Percentiles rank a stretch among this genome's conserved stretches.
phyloP scores from a whole-genome alignment of 2,888 invertebrate genomes.

The Gymnosoma rotundatum region DNA sequence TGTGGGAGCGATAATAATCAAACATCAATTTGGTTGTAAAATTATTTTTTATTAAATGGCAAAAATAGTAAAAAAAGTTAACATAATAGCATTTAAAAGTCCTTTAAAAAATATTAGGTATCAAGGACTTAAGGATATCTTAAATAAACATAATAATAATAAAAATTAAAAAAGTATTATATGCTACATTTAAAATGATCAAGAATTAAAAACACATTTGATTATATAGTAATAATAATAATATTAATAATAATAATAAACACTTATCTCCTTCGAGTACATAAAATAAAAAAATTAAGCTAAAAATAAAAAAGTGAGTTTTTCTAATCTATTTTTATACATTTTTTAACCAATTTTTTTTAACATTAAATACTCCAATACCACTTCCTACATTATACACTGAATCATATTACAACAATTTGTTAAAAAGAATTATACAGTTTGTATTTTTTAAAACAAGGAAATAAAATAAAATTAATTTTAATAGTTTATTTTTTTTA shows the following conservation, averaged over 20 bases:
- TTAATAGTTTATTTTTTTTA: conserved; percentile 21
- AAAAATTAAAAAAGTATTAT: background rate
- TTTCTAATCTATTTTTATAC: background rate
- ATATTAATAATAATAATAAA: conserved; percentile 50
- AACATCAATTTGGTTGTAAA: conserved; percentile 38
- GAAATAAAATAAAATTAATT: background rate
- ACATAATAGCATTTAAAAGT: conserved; percentile 61
- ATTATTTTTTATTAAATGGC: conserved; percentile 69
- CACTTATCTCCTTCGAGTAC: conserved; percentile 30
- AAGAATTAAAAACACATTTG: conserved; percentile 44
- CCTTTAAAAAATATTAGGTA: conserved; percentile 51
- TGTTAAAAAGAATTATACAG: background rate
- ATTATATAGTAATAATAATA: conserved; percentile 38
- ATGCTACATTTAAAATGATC: conserved; percentile 23
- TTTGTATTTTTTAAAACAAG: conserved; percentile 4
- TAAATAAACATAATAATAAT: conserved; percentile 30
- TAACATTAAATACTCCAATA: background rate
- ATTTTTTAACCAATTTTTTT: background rate
- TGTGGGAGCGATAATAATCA: too few relatives aligned
- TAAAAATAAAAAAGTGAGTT: background rate
- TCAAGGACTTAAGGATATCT: conserved; percentile 39
- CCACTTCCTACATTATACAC: background rate
- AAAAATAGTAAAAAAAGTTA: conserved; percentile 70
- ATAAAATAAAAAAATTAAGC: conserved; percentile 24
- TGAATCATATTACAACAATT: background rate